Evolutionary conservation across 2,113 vertebrate genomes (phyloP).

Genomic region (Myxocyprinus asiaticus): DNA sequence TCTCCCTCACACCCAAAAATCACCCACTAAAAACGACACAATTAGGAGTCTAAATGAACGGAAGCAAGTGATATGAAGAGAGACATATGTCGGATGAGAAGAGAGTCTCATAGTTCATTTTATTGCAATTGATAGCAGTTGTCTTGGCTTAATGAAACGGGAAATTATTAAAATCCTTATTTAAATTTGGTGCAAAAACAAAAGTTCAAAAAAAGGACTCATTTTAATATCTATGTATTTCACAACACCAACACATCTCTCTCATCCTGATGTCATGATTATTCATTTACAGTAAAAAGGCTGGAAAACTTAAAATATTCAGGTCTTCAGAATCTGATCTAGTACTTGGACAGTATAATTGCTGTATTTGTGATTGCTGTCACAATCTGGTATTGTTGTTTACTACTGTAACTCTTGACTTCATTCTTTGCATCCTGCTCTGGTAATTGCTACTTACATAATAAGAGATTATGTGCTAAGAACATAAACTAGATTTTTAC

Average conservation of each 20-base stretch:
- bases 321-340: not conserved
- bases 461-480: too few species aligned
- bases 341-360: not conserved
- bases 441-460: not conserved
- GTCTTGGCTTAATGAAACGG: too few species aligned
- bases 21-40: too few species aligned
- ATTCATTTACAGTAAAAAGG: not conserved
- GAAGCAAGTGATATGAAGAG: not conserved
- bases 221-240: not conserved
- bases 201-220: too few species aligned
- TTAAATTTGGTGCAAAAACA: too few species aligned
- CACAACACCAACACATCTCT: not conserved
- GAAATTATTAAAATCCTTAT: too few species aligned
- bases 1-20: too few species aligned
- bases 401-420: too few species aligned
- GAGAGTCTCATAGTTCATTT: not conserved
- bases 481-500: too few species aligned
- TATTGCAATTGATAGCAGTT: constrained; percentile 12
- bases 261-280: too few species aligned
- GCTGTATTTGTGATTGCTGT: not conserved
- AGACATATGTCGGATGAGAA: not conserved
- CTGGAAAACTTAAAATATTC: not conserved
- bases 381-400: not conserved
- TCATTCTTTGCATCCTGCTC: not conserved
- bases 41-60: not conserved